Evolutionary conservation across 2,113 vertebrate species (phyloP).

Genomic region (Addax nasomaculatus): DNA sequence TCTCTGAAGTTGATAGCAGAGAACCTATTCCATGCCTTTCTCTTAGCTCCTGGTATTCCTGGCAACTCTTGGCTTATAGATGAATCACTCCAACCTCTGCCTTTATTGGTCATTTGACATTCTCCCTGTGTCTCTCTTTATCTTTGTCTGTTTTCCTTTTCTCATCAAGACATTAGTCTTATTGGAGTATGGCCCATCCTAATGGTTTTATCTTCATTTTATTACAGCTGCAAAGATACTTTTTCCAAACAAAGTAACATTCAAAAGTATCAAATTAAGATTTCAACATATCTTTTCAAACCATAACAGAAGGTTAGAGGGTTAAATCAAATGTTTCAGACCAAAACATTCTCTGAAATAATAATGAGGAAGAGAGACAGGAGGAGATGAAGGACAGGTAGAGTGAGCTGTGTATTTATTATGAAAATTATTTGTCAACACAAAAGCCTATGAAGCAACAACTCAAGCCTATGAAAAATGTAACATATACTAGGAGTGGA

Average conservation of each 20-base stretch:
- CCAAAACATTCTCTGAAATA: neutral
- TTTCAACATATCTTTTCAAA: neutral
- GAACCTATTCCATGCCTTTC: neutral
- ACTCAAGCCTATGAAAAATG: neutral
- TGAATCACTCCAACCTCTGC: neutral
- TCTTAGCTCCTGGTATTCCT: neutral
- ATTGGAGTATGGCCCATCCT: neutral
- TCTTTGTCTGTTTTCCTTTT: neutral
- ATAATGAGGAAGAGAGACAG: neutral
- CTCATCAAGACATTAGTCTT: neutral
- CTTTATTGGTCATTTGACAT: neutral
- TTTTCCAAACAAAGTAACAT: neutral
- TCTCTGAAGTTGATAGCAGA: neutral
- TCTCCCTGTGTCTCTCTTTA: neutral
- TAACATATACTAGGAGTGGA: neutral
- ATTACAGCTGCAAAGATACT: neutral
- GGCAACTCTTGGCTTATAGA: neutral
- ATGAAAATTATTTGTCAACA: neutral
- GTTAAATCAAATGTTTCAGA: neutral
- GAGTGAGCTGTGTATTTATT: neutral
- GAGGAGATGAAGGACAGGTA: neutral
- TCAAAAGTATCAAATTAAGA: neutral
- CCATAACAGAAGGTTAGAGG: neutral
- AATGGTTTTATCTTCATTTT: neutral
- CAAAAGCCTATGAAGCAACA: neutral